Percentiles rank a stretch among this genome's conserved stretches.
phyloP scores from a whole-genome alignment of 2,113 vertebrate species.

The Anoura caudifer region DNA sequence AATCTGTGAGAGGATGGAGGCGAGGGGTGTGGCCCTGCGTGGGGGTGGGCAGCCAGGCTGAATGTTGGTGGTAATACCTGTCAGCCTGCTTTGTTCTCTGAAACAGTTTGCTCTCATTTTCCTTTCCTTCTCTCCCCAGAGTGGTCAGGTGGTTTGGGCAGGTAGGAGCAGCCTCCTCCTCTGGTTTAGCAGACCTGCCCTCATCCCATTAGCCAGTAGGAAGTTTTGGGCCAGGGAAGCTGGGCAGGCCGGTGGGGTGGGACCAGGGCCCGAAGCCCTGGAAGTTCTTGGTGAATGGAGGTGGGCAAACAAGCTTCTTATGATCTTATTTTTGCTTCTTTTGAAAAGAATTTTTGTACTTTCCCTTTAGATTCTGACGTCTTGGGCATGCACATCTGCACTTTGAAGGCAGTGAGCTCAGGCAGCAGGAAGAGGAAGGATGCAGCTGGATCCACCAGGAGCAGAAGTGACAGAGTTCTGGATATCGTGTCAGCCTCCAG shows the following conservation, averaged over 20 bases:
- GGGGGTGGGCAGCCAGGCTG: not conserved
- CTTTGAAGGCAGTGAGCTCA: not conserved
- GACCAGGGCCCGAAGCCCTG: not conserved
- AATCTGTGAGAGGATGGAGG: not conserved
- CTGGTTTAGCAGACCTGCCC: not conserved
- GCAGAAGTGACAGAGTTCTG: not conserved
- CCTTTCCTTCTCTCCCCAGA: not conserved
- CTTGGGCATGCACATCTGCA: not conserved
- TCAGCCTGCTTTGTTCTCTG: not conserved
- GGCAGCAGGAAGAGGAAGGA: not conserved
- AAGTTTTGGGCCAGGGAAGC: not conserved
- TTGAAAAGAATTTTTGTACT: not conserved
- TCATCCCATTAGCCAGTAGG: not conserved
- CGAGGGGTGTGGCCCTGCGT: not conserved
- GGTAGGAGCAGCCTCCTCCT: not conserved
- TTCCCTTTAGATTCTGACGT: conserved; percentile 13
- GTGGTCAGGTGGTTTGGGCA: not conserved
- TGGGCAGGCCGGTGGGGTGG: not conserved
- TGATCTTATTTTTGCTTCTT: not conserved
- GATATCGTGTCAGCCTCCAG: not conserved
- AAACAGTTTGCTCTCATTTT: not conserved
- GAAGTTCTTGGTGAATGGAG: not conserved
- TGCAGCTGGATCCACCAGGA: not conserved
- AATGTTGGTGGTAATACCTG: not conserved
- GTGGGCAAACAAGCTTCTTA: not conserved